Evolutionary conservation across 2,797 vertebrate genomes (phyloP), one percentile per base, ranked within the genome.

Genomic region (Characodon lateralis): DNA sequence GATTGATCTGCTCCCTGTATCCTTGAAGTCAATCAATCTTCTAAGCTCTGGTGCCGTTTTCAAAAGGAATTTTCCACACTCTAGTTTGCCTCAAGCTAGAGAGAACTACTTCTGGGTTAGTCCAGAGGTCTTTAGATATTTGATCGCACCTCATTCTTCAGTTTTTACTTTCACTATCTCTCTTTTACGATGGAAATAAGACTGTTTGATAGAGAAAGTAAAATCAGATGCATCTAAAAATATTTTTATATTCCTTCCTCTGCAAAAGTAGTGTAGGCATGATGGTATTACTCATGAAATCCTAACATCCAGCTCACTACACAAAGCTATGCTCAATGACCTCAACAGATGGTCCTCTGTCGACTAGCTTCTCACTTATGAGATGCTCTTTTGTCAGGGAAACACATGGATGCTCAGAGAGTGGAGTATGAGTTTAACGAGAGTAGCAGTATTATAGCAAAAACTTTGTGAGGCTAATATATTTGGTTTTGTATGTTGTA

Each of bases 11-110:
- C 89, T 93, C 78, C 41, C 18, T 91, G 84, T 79, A 55, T 91
- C 91, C 85, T 92, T 77, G 72, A 51, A 92, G 81, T 92, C 93
- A 87, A 94, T 96, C 95, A 93, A 94, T 96, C 94, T 94, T 88
- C 78, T 78, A 59, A 78, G 84, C 87, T 88, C 88, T 84, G 88
- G 71, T 80, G 85, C 86, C 80, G 85, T 89, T 94, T 91, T 91
- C 89, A 88, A 81, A 80, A 80, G 77, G 85, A 91, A 87, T 93
- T 89, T 81, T 87, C 82, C 83, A 82, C 78, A 75, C 84, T 80
- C 66, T 73, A 78, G 82, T 68, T 85, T 72, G 74, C 88, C 76
- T 75, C 68, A 35, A 81, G 83, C 85, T 77, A 50, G 66, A 50
- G 73, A 78, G 73, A 65, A 72, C 83, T 86, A 56, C 86, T 81